These are phyloP conservation scores for Oncorhynchus nerka DNA, from an alignment of 2,113 vertebrate genomes.

Conservation along the genomic window DNA sequence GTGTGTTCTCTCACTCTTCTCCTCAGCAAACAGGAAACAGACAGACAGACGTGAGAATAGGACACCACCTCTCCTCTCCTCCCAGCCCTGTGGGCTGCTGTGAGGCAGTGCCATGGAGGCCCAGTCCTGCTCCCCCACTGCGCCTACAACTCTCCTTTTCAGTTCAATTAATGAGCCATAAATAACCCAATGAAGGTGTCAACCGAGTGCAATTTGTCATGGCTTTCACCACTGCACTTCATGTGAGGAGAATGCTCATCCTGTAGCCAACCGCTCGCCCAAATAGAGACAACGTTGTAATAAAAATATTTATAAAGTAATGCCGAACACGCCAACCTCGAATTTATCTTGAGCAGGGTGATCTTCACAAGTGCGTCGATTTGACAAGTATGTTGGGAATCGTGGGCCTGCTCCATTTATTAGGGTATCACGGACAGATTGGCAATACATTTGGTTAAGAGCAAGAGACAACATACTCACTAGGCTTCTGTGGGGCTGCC, in stretches of 20 bases:
- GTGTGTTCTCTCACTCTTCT: slow-evolving; percentile 37
- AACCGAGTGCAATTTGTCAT: slow-evolving; percentile 95
- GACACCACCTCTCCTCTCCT: slow-evolving; percentile 36
- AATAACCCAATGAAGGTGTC: slow-evolving; percentile 99
- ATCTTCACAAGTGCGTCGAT: slow-evolving; percentile 87
- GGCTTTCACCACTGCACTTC: slow-evolving; percentile 82
- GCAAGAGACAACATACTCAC: slow-evolving; percentile 74
- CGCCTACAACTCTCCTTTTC: slow-evolving; percentile 78
- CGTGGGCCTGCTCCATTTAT: slow-evolving; percentile 42
- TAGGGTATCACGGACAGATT: slow-evolving; percentile 79
- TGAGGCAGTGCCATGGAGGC: slow-evolving; percentile 62
- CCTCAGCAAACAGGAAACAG: slow-evolving; percentile 59
- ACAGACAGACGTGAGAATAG: slow-evolving; percentile 41
- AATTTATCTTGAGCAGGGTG: slow-evolving; percentile 86
- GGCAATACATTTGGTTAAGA: slow-evolving; percentile 91
- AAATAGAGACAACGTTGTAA: slow-evolving; percentile 23
- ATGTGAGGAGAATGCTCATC: slow-evolving; percentile 35
- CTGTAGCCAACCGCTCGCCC: slow-evolving; percentile 67
- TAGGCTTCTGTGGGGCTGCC: slow-evolving; percentile 66
- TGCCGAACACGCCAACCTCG: slow-evolving; percentile 72
- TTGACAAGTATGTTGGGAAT: slow-evolving; percentile 90
- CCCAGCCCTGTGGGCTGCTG: slow-evolving; percentile 67
- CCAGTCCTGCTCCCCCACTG: slow-evolving; percentile 46
- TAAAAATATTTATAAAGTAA: slow-evolving; percentile 48
- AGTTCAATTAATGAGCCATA: slow-evolving; percentile 99